Conservation (phyloP, 2,888 invertebrate species). For the Patella depressa region DNA sequence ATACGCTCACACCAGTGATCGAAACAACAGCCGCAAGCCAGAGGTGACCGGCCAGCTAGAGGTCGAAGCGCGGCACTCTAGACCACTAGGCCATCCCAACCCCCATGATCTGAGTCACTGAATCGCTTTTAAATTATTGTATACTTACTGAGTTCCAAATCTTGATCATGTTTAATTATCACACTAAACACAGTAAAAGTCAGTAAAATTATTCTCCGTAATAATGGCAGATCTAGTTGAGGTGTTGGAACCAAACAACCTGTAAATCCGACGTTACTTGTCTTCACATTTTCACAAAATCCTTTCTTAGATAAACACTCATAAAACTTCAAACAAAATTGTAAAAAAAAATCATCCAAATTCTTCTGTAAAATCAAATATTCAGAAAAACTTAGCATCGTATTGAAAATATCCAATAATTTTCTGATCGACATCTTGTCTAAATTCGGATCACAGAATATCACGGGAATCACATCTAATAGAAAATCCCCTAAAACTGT, state of each 20-base stretch:
- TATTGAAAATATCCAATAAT: conserved; percentile 20
- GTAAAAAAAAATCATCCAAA: neutral
- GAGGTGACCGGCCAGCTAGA: no score
- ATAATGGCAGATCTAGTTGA: neutral
- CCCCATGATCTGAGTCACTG: no score
- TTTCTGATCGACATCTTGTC: conserved; percentile 4
- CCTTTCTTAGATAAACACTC: neutral
- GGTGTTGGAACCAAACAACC: neutral
- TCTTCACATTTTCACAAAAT: neutral
- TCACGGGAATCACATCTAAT: no score
- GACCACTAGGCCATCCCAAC: no score
- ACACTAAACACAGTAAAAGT: conserved; percentile 10
- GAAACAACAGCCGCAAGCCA: no score
- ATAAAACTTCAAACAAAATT: neutral
- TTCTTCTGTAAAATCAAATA: neutral
- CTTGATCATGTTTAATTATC: neutral
- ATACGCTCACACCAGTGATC: no score
- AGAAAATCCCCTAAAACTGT: neutral
- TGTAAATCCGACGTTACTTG: neutral
- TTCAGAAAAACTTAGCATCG: neutral
- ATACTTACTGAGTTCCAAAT: no score
- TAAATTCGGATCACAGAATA: neutral
- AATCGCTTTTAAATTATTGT: no score
- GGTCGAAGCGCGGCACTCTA: no score
- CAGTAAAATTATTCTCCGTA: conserved; percentile 8